A percentile compares a stretch with the other conserved stretches of the same genome.
Evolutionary conservation across 2,113 vertebrate genomes (phyloP).

Genomic region (Dermatemys mawii): DNA sequence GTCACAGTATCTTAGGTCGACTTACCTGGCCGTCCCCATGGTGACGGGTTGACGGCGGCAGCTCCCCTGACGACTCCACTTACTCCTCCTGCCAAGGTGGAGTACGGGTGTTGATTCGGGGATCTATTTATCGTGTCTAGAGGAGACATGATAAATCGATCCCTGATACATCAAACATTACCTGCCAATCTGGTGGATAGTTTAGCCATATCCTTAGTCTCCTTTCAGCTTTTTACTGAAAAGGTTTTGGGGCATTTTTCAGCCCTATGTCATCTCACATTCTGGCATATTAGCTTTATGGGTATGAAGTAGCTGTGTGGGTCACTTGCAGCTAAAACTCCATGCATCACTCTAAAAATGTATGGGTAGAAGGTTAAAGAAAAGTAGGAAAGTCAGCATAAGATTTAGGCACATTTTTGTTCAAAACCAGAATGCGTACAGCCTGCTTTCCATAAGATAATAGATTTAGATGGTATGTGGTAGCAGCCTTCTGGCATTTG

Average conservation of each 20-base stretch:
- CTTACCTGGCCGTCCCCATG: too few relatives aligned
- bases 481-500: background rate
- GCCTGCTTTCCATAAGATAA: background rate
- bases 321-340: background rate
- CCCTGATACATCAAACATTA: too few relatives aligned
- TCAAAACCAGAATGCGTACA: background rate
- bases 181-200: too few relatives aligned
- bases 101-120: too few relatives aligned
- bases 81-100: too few relatives aligned
- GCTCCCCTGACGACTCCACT: too few relatives aligned
- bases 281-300: background rate
- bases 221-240: background rate
- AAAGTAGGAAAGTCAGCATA: background rate
- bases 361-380: background rate
- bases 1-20: too few relatives aligned
- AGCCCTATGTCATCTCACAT: background rate
- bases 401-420: background rate
- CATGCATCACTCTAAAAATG: background rate
- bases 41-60: too few relatives aligned
- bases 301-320: background rate
- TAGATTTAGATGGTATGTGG: background rate
- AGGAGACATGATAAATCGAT: too few relatives aligned
- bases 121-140: too few relatives aligned
- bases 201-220: too few relatives aligned
- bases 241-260: background rate